phyloP scores from a whole-genome alignment of 2,888 invertebrate genomes.

The Andrena hattorfiana region DNA sequence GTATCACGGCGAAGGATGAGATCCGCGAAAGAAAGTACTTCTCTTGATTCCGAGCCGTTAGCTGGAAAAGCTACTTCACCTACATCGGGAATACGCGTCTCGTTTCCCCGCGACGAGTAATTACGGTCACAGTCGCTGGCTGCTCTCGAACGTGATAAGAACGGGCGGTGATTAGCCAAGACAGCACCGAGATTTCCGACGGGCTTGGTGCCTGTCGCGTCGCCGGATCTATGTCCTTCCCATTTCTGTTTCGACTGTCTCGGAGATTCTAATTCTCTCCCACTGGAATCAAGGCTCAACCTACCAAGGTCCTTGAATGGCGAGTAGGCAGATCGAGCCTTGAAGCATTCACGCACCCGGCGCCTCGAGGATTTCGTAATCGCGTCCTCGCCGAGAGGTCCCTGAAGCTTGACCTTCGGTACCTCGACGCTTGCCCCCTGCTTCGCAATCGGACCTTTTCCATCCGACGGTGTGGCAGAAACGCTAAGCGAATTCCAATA shows the following conservation, averaged over 20 bases:
- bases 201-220: neutral
- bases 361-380: conserved; percentile 28
- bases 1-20: conserved; percentile 12
- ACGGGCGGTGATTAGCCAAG: conserved; percentile 11
- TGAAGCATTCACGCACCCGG: conserved; percentile 12
- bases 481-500: neutral
- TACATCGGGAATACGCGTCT: conserved; percentile 63
- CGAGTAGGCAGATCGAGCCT: conserved; percentile 27
- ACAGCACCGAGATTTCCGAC: neutral
- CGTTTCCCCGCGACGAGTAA: conserved; percentile 47
- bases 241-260: no score
- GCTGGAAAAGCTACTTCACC: conserved; percentile 76
- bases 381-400: conserved; percentile 2
- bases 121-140: conserved; percentile 35
- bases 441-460: conserved; percentile 12
- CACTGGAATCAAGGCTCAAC: conserved; percentile 16
- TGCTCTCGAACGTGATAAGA: conserved; percentile 32
- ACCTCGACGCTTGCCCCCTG: no score
- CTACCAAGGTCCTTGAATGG: conserved; percentile 33
- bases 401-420: conserved; percentile 18
- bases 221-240: neutral
- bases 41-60: conserved; percentile 62
- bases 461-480: neutral
- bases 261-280: conserved; percentile 27
- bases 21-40: conserved; percentile 42